Base-by-base conservation (phyloP, 2,113 vertebrate species). In the Oncorhynchus kisutch region DNA sequence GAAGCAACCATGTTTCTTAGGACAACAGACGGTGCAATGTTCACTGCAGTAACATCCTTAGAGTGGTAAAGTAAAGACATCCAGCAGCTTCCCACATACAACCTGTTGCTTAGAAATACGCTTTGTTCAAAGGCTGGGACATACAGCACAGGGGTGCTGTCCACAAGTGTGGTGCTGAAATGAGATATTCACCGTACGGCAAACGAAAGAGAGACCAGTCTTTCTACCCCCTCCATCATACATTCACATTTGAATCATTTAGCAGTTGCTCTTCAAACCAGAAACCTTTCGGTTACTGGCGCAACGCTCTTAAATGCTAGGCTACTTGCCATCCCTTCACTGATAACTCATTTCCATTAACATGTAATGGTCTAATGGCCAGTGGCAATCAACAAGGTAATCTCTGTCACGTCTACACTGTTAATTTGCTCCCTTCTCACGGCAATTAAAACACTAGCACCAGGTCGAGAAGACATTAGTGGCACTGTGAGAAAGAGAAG, bases 151-250 rank as follows among this genome's bases (percentile, higher is more conserved):
- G 34, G 34, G 34, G 34, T 11, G 18, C 59, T 76, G 60, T 81
- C 83, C 82, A 79, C 73, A 64, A 39, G 62, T 59, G 60, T 79
- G 78, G 77, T 71, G 73, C 77, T 78, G 71, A 66, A 71, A 77
- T 68, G 60, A 13, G n/a, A 48, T 31, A 39, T 45, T 45, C 9
- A 45, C 39, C 2, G 8, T 8, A 39, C 8, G 34, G 34, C 39
- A 45, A 11, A 8, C 2, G 2, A 45, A 45, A 45, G 39, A 45
- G 39, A 45, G 39, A 12, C 39, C 39, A 9, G 8, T 45, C 9
- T 45, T 45, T 45, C 39, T 8, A 34, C 34, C 39, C 9, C 2
- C 39, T 12, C 39, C 9, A 3, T 9, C 39, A 11, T 45, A 45
- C 39, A 45, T 11, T 11, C 2, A 45, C 39, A 45, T 11, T 45